A percentile compares a stretch with the other conserved stretches of the same genome.
Evolutionary conservation across 1,140 invertebrate species (phyloP).

Genomic region (Panonychus citri): DNA sequence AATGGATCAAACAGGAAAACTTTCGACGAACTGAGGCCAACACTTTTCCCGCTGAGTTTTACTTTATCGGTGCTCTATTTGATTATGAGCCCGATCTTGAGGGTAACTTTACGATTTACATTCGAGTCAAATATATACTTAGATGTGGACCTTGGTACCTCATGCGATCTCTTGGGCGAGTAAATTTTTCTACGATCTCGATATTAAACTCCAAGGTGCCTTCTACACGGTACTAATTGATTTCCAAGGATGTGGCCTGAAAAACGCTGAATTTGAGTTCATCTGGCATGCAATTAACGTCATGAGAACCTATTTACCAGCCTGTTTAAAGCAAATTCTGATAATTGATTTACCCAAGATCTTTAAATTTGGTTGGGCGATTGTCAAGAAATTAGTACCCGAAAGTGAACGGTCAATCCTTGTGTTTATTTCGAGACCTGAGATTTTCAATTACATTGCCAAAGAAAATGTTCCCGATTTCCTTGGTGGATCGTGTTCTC

Average conservation of each 20-base stretch:
- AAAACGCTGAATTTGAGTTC: slow-evolving; percentile 12
- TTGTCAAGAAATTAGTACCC: slow-evolving; percentile 4
- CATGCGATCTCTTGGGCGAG: slow-evolving; percentile 1
- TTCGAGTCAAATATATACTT: slow-evolving; percentile 7
- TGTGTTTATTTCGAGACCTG: slow-evolving; percentile 8
- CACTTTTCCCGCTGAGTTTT: slow-evolving; percentile 9
- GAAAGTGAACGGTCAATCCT: slow-evolving; percentile 1
- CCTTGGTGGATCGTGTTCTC: slow-evolving; percentile 9
- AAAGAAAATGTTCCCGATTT: slow-evolving; percentile 10
- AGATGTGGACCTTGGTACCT: slow-evolving; percentile 3
- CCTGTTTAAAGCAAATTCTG: slow-evolving; percentile 7
- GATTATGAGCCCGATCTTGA: slow-evolving; percentile 5
- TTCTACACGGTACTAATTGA: slow-evolving; percentile 9
- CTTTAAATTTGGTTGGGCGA: background rate
- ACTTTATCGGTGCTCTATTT: slow-evolving; percentile 8
- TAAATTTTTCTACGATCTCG: slow-evolving; percentile 2
- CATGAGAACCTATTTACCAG: slow-evolving; percentile 5
- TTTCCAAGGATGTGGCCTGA: slow-evolving; percentile 4
- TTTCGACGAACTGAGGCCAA: background rate
- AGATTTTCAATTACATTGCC: slow-evolving; percentile 8
- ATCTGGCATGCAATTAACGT: slow-evolving; percentile 9
- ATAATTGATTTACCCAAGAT: slow-evolving; percentile 9
- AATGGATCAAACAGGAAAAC: slow-evolving; percentile 1
- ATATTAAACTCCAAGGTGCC: slow-evolving; percentile 3
- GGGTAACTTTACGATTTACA: slow-evolving; percentile 4